These are phyloP conservation scores for Odontamblyopus rebecca DNA, from an alignment of 2,797 vertebrate genomes.

Conservation along the genomic window DNA sequence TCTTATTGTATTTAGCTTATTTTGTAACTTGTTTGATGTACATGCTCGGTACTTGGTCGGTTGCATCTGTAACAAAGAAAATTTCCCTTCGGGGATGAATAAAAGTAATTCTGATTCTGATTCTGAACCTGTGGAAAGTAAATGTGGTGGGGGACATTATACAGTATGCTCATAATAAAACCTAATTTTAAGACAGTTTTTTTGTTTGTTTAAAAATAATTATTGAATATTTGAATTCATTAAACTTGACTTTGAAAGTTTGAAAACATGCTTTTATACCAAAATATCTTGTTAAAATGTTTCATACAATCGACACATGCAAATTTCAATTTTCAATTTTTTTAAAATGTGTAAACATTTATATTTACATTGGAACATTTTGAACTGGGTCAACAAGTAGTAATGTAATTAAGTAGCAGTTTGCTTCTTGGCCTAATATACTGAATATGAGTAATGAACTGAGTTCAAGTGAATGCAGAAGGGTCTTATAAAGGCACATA, in stretches of 20 bases:
- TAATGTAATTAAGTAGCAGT: slow-evolving; percentile 12
- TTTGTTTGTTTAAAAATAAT: background rate
- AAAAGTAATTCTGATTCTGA: no score
- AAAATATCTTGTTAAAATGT: background rate
- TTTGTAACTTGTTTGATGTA: no score
- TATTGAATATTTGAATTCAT: background rate
- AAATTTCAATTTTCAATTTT: background rate
- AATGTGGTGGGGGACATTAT: background rate
- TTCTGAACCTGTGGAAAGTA: background rate
- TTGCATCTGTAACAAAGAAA: no score
- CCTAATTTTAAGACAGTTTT: background rate
- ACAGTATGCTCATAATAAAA: background rate
- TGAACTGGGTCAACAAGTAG: slow-evolving; percentile 16
- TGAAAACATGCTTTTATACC: background rate
- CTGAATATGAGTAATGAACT: slow-evolving; percentile 19
- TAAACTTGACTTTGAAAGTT: background rate
- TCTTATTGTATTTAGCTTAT: no score
- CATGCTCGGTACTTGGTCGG: no score
- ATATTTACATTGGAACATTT: background rate
- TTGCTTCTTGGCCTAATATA: slow-evolving; percentile 16
- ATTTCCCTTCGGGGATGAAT: no score
- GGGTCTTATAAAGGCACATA: slow-evolving; percentile 25
- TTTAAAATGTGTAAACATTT: background rate
- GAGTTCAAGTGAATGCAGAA: slow-evolving; percentile 20
- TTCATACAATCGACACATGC: background rate